Evolutionary conservation across 1,140 invertebrate species (phyloP), one percentile per base, ranked within the genome.

Genomic region (Neodiprion fabricii): DNA sequence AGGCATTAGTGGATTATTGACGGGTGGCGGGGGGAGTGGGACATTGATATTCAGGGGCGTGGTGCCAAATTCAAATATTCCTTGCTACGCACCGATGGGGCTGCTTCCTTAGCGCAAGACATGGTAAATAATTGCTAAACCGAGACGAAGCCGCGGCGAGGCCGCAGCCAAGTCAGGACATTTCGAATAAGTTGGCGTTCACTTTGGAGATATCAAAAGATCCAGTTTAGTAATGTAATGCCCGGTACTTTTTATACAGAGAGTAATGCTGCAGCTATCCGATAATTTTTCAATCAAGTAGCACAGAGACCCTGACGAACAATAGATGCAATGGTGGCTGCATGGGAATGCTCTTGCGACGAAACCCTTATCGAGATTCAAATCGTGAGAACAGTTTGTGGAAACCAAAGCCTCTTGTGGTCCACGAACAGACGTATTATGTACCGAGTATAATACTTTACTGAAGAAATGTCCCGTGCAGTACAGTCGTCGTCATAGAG

Each of bases 1-100:
- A 0, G 53, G 53, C 53, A 61, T 61, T 61, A 61, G 53, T 61
- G 53, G 53, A 61, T 61, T 61, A 61, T 61, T 61, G 53, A 9
- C n/a, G n/a, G 53, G n/a, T 17, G 53, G 9, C 9, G 11, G 53
- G 53, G 11, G n/a, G 9, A 17, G 53, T 14, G 9, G 53, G 53
- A 61, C 53, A 61, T 61, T 61, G 53, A 61, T 61, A 61, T 61
- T 61, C 53, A 61, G 53, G 53, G 53, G 53, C 53, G 53, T 17
- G 53, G n/a, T 61, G n/a, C 11, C 11, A 17, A 61, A 61, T 61
- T 61, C n/a, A 61, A 61, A 61, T 61, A 61, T 61, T 61, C 53
- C 53, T 17, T 17, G 53, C 53, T 12, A 61, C 53, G n/a, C 53
- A 9, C 11, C 53, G 28, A 40, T 17, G 53, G 53, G 53, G 53